phyloP scores from a whole-genome alignment of 2,888 invertebrate genomes.

The Dryadula phaetusa region DNA sequence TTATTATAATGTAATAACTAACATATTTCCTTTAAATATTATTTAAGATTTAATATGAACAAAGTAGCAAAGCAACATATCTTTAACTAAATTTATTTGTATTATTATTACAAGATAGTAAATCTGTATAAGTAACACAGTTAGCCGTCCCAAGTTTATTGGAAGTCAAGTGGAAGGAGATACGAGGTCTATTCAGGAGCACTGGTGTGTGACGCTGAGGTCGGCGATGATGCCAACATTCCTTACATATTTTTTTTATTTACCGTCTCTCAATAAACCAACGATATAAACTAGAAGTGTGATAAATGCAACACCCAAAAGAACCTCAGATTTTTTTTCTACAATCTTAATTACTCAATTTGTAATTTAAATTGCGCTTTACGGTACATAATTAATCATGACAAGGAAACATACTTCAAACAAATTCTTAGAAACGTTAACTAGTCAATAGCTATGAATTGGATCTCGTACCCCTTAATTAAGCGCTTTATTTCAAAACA shows the following conservation, averaged over 20 bases:
- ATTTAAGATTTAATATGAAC: neutral
- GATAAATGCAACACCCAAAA: constrained; percentile 26
- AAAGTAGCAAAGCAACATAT: neutral
- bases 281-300: constrained; percentile 5
- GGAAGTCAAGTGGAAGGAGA: constrained; percentile 51
- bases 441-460: constrained; percentile 17
- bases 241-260: constrained; percentile 68
- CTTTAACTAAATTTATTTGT: neutral
- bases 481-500: constrained; percentile 12
- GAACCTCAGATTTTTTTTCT: constrained; percentile 26
- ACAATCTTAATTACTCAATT: constrained; percentile 37
- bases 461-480: constrained; percentile 17
- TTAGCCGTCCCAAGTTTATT: constrained; percentile 37
- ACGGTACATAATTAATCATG: constrained; percentile 33
- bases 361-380: constrained; percentile 36
- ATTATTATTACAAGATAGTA: constrained; percentile 9
- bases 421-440: constrained; percentile 30
- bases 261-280: constrained; percentile 22
- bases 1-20: constrained; percentile 14
- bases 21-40: no score
- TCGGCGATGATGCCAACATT: constrained; percentile 78
- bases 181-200: constrained; percentile 73
- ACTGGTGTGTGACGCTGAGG: constrained; percentile 82
- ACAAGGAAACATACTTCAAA: constrained; percentile 29
- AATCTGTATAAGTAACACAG: constrained; percentile 9